Evolutionary conservation across 2,113 vertebrate genomes (phyloP), one percentile per base, ranked within the genome.

Genomic region (Lipotes vexillifer): DNA sequence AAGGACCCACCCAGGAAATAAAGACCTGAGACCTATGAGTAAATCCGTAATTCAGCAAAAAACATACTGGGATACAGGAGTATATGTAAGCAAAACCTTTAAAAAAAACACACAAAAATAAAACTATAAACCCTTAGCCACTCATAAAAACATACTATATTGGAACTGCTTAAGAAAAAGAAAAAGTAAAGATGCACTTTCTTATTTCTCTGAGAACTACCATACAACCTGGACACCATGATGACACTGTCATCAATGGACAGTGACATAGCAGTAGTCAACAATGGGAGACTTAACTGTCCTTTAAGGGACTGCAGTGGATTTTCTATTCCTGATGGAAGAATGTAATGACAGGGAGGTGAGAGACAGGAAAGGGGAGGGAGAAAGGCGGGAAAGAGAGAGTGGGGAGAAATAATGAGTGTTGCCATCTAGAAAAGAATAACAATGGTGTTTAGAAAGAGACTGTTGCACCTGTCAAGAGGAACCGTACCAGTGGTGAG

Each of bases 231-330:
- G 3, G 33, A 21, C 18, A 59, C 4, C 12, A 25, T 4, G 6
- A 52, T 10, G 3, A 1, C 23, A 12, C 21, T 21, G 3, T 12
- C 1, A 1, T 38, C 18, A 52, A 6, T 33, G 0, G 41, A 59
- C 20, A 36, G 44, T 11, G 33, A 65, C 20, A 9, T 9, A 41
- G 29, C 33, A 44, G 8, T 13, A 80, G 38, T 74, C 36, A 72
- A 29, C 31, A 27, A 36, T 5, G 57, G 25, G 8, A 18, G 5
- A 13, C 29, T 27, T 57, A 65, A n/a, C 8, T 61, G 23, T 61
- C 20, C 6, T 55, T 31, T 68, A 65, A 65, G n/a, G 71, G 5
- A 69, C 9, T 88, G 8, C 49, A 65, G 31, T 61, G 13, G 5
- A 44, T 4, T 83, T 86, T 91, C 33, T 52, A 21, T 65, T 78